Evolutionary conservation across 2,888 invertebrate genomes (phyloP).

Genomic region (Hofmannophila pseudospretella): DNA sequence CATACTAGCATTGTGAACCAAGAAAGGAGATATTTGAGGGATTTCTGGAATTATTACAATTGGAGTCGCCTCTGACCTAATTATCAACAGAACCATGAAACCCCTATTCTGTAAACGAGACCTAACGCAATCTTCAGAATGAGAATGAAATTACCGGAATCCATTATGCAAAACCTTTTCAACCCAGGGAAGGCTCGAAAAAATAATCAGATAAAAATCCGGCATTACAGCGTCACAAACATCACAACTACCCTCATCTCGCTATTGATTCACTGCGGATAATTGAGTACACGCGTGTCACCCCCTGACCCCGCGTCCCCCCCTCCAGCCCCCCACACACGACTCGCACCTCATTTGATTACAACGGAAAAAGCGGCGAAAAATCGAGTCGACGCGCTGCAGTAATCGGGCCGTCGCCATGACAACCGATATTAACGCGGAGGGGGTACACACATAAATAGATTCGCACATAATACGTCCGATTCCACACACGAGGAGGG

Average conservation of each 20-base stretch:
- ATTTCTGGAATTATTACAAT: no score
- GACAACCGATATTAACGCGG: slow-evolving; percentile 71
- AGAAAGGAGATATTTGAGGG: no score
- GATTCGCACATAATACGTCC: slow-evolving; percentile 73
- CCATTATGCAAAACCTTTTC: not conserved
- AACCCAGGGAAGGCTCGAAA: not conserved
- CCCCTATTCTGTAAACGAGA: no score
- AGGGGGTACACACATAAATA: slow-evolving; percentile 67
- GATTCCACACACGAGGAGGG: slow-evolving; percentile 63
- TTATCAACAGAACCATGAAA: no score
- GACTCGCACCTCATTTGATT: slow-evolving; percentile 75
- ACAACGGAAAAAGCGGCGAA: slow-evolving; percentile 77
- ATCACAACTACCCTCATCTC: slow-evolving; percentile 75
- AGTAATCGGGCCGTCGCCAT: slow-evolving; percentile 72
- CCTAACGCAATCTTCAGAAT: no score
- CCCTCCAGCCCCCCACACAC: slow-evolving; percentile 39
- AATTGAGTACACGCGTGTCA: slow-evolving; percentile 77
- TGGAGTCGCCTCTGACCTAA: no score
- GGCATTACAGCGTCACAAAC: slow-evolving; percentile 55
- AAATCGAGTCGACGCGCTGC: slow-evolving; percentile 73
- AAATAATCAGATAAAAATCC: slow-evolving; percentile 57
- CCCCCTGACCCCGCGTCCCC: slow-evolving; percentile 30
- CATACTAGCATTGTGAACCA: no score
- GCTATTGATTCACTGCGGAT: slow-evolving; percentile 78
- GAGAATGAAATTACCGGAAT: no score